Conservation (phyloP, 2,888 invertebrate species). For the Harmothoe impar region DNA sequence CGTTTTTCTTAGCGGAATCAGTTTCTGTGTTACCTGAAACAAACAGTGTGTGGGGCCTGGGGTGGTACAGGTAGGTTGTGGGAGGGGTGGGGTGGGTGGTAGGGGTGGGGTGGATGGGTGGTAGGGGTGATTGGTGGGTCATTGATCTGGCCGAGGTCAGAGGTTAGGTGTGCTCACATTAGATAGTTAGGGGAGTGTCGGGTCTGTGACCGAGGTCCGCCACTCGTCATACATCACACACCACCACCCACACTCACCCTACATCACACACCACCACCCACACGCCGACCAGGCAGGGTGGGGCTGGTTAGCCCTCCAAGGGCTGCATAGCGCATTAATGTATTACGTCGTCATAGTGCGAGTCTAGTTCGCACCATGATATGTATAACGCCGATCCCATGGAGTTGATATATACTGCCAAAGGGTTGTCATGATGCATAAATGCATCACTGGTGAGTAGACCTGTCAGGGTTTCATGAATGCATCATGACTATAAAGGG, state of each 20-base stretch:
- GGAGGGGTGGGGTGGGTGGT: neutral
- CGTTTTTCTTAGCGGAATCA: no score
- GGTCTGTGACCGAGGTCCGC: neutral
- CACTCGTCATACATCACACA: neutral
- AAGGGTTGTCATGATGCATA: no score
- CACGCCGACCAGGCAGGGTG: no score
- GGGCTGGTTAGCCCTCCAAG: no score
- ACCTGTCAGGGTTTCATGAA: no score
- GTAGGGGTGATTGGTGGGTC: conserved; percentile 27
- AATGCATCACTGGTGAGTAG: no score
- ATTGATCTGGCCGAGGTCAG: conserved; percentile 38
- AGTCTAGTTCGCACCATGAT: no score
- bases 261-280: neutral
- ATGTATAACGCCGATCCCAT: no score
- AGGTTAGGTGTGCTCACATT: conserved; percentile 51
- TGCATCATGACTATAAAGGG: no score
- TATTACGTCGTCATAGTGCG: no score
- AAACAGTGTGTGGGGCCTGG: neutral
- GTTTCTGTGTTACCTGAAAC: neutral
- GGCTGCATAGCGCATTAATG: no score
- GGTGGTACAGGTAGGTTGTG: neutral
- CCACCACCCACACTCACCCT: neutral
- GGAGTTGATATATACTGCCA: no score
- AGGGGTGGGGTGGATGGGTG: conserved; percentile 10
- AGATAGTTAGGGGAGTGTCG: conserved; percentile 45